A percentile compares a stretch with the other conserved stretches of the same genome.
Evolutionary conservation across 2,113 vertebrate genomes (phyloP).

Genomic region (Halichoeres trimaculatus): DNA sequence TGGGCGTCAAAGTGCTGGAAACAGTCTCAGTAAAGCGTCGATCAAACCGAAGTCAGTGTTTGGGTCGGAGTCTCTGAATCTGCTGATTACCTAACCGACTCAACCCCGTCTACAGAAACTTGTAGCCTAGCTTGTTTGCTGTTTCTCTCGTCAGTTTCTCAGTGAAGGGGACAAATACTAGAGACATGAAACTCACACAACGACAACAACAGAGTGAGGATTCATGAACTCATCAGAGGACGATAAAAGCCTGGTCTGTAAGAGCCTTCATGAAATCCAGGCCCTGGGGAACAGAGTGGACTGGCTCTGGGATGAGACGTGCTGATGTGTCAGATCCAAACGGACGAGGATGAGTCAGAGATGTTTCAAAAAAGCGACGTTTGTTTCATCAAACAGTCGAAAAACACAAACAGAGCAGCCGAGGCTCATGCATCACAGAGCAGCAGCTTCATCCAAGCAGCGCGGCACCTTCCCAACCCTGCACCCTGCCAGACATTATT

Average conservation of each 20-base stretch:
- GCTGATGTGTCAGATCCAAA: not conserved
- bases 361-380: not conserved
- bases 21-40: too few species aligned
- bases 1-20: too few species aligned
- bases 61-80: too few species aligned
- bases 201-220: too few species aligned
- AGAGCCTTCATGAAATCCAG: not conserved
- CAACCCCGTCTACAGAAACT: too few species aligned
- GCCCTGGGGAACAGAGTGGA: not conserved
- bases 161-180: too few species aligned
- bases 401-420: not conserved
- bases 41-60: too few species aligned
- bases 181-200: too few species aligned
- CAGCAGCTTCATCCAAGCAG: not conserved
- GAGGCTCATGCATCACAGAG: slow-evolving; percentile 27
- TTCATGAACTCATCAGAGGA: not conserved
- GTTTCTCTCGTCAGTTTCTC: too few species aligned
- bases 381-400: not conserved
- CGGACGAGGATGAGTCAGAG: not conserved
- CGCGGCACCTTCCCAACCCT: slow-evolving; percentile 20
- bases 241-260: not conserved
- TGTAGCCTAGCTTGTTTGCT: too few species aligned
- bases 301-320: not conserved
- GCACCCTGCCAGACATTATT: slow-evolving; percentile 1
- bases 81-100: too few species aligned